Evolutionary conservation across 2,888 invertebrate genomes (phyloP).

Genomic region (Elmis aenea): DNA sequence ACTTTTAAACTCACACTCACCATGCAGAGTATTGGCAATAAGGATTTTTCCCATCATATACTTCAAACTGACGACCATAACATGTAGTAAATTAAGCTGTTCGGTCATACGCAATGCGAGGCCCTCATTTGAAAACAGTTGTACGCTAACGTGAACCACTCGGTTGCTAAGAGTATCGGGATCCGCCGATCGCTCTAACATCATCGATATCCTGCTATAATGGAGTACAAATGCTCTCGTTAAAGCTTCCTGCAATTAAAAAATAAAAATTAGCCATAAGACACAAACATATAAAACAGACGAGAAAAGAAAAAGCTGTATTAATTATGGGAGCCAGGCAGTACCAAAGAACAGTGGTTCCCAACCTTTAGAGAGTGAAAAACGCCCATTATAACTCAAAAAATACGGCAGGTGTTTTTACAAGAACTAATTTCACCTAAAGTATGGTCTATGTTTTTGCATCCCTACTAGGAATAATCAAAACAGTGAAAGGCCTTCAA

Average conservation of each 20-base stretch:
- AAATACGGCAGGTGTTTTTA: too few species aligned
- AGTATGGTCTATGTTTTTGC: too few species aligned
- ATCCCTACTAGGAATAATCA: too few species aligned
- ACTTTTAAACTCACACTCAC: too few species aligned
- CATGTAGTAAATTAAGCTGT: constrained; percentile 82
- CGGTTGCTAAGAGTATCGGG: constrained; percentile 91
- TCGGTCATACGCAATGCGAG: constrained; percentile 88
- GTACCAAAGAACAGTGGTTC: too few species aligned
- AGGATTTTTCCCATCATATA: constrained; percentile 92
- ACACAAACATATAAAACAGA: background rate
- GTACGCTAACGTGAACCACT: constrained; percentile 96
- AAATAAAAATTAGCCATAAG: constrained; percentile 5
- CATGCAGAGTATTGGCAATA: constrained; percentile 80
- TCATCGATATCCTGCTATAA: constrained; percentile 90
- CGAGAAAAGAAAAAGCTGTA: too few species aligned
- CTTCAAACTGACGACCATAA: constrained; percentile 85
- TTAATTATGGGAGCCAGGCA: too few species aligned
- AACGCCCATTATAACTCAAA: too few species aligned
- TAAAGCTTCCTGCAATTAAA: constrained; percentile 69
- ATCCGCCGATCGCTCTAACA: constrained; percentile 79
- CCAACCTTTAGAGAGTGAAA: too few species aligned
- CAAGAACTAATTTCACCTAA: too few species aligned
- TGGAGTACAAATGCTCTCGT: constrained; percentile 93
- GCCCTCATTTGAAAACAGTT: constrained; percentile 91
- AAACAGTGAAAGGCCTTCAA: too few species aligned